phyloP scores from a whole-genome alignment of 2,797 vertebrate species.

The Atherinosoma microstoma region DNA sequence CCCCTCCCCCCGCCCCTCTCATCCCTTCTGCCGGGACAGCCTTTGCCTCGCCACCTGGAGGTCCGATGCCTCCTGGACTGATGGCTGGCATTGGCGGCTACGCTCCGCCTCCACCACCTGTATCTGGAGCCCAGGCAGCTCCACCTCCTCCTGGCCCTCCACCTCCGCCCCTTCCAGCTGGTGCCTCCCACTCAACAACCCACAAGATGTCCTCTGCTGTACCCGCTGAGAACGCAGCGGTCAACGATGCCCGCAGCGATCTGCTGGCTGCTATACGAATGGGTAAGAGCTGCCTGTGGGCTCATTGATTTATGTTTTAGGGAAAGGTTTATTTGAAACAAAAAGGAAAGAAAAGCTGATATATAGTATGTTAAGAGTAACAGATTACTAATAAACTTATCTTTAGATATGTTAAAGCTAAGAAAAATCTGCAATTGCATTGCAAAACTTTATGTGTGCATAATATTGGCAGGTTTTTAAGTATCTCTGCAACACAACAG shows the following conservation, averaged over 20 bases:
- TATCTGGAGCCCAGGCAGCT: conserved; percentile 83
- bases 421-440: too few relatives aligned
- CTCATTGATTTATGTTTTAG: neutral
- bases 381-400: neutral
- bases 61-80: conserved; percentile 81
- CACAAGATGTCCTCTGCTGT: conserved; percentile 88
- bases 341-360: too few relatives aligned
- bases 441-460: neutral
- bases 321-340: neutral
- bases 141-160: conserved; percentile 91
- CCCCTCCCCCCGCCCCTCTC: conserved; percentile 80
- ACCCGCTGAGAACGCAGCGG: conserved; percentile 82
- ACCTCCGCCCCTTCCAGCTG: conserved; percentile 87
- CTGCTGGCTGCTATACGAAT: conserved; percentile 97
- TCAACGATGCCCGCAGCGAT: conserved; percentile 93
- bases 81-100: conserved; percentile 80
- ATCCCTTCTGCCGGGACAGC: conserved; percentile 96
- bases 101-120: conserved; percentile 81
- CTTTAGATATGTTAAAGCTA: neutral
- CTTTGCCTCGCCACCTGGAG: conserved; percentile 92
- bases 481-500: too few relatives aligned
- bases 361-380: too few relatives aligned
- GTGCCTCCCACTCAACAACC: conserved; percentile 76
- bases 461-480: too few relatives aligned
- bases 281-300: conserved; percentile 81